Percentiles rank a stretch among this genome's conserved stretches.
phyloP scores from a whole-genome alignment of 2,113 vertebrate genomes.

The Scolopax mira region DNA sequence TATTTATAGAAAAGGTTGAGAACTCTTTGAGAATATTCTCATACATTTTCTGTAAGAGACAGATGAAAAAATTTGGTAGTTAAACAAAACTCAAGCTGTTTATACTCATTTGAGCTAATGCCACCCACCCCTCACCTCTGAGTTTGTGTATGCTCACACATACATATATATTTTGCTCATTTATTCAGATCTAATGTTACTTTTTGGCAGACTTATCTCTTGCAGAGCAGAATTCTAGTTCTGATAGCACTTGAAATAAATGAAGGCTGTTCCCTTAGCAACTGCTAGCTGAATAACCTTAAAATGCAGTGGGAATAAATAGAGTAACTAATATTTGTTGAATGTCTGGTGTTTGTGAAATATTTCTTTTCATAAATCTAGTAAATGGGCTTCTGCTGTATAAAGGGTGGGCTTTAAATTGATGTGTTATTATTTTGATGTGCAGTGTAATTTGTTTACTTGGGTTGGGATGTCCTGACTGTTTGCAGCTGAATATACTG shows the following conservation, averaged over 20 bases:
- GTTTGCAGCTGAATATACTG: neutral
- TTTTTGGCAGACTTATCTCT: neutral
- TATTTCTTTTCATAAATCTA: slow-evolving; percentile 17
- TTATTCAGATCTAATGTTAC: neutral
- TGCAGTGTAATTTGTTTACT: slow-evolving; percentile 19
- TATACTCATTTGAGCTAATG: neutral
- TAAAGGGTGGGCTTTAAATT: slow-evolving; percentile 34
- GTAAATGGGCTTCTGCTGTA: slow-evolving; percentile 8
- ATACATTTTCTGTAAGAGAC: neutral
- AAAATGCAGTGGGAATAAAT: neutral
- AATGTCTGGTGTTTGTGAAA: neutral
- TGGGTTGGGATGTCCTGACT: neutral
- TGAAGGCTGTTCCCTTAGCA: slow-evolving; percentile 42
- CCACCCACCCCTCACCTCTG: neutral
- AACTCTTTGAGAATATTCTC: neutral
- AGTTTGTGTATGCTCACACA: neutral
- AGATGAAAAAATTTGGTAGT: neutral
- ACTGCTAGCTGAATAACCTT: slow-evolving; percentile 16
- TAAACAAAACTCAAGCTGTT: neutral
- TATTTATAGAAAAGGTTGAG: neutral
- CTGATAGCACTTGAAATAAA: neutral
- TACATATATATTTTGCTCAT: neutral
- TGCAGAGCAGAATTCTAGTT: neutral
- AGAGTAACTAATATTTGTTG: slow-evolving; percentile 39
- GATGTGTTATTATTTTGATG: slow-evolving; percentile 33